Base-by-base conservation (phyloP, 2,797 vertebrate genomes). In the Melanotaenia boesemani region DNA sequence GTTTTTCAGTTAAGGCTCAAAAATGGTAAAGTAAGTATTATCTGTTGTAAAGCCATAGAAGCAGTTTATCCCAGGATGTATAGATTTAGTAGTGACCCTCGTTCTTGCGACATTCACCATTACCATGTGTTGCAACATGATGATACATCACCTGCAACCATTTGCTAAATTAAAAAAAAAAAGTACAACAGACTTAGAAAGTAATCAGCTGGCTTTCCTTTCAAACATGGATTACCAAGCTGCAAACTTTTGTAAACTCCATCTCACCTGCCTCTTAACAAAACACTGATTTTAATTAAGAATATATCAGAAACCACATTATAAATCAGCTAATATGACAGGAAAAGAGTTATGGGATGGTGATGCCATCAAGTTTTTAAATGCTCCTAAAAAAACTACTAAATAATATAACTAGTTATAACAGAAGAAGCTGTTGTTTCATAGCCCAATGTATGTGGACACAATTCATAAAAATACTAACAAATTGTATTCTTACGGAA, bases 211-310 rank as follows among this genome's bases (percentile, higher is more conserved):
- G 15, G 20, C 44, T 6, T 50, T 16, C n/a, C 1, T 4, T 48
- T 48, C 5, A 48, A 48, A 22, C 54, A 71, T 67, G n/a, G 63
- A 71, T 52, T 61, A 48, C 28, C 6, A n/a, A 71, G 26, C 48
- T 57, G 54, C 46, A 67, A 82, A 41, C 54, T 58, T 72, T 54
- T 63, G 39, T 58, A 24, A 37, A 61, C 30, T 34, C 36, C 9
- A 20, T 3, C 7, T 22, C 8, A n/a, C 2, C 4, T n/a, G 8
- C 34, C n/a, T 41, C 24, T 28, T 16, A 32, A 50, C 24, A 32
- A 12, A 15, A 69, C 18, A 72, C 20, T 52, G 15, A 74, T 62
- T 60, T 79, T 13, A 66, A 18, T 52, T 73, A 22, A 63, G 79
- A 74, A 50, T 85, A 10, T 37, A 11, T 36, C 9, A 37, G 9